Percentiles rank a stretch among this genome's conserved stretches.
phyloP scores from a whole-genome alignment of 2,888 invertebrate genomes.

The Melanargia galathea region DNA sequence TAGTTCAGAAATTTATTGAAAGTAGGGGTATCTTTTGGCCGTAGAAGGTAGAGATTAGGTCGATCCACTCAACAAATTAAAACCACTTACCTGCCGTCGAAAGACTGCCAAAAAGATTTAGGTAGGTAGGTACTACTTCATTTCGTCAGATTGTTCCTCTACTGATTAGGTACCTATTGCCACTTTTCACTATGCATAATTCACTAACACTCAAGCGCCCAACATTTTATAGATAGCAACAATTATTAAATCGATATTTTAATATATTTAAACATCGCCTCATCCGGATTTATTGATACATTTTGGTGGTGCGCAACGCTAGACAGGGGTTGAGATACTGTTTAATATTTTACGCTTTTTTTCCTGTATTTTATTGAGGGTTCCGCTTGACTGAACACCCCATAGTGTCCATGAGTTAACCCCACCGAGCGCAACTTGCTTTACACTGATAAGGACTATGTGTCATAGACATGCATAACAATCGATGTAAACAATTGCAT shows the following conservation, averaged over 20 bases:
- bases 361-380: conserved; percentile 53
- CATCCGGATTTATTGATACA: conserved; percentile 20
- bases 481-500: neutral
- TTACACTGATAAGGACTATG: conserved; percentile 18
- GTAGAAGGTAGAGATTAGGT: neutral
- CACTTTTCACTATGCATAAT: neutral
- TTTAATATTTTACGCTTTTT: conserved; percentile 39
- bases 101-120: neutral
- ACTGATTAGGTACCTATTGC: no score
- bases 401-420: conserved; percentile 24
- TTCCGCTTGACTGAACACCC: conserved; percentile 63
- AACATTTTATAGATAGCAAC: conserved; percentile 41
- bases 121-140: no score
- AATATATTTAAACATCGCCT: conserved; percentile 9
- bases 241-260: conserved; percentile 45
- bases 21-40: no score
- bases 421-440: conserved; percentile 13
- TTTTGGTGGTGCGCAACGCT: conserved; percentile 46
- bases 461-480: conserved; percentile 6
- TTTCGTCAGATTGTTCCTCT: neutral
- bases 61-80: neutral
- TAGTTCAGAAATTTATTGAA: no score
- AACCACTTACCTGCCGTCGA: neutral
- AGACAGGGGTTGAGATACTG: conserved; percentile 53
- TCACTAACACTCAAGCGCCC: conserved; percentile 38